phyloP scores from a whole-genome alignment of 2,888 invertebrate genomes.

The Caenorhabditis drosophilae region DNA sequence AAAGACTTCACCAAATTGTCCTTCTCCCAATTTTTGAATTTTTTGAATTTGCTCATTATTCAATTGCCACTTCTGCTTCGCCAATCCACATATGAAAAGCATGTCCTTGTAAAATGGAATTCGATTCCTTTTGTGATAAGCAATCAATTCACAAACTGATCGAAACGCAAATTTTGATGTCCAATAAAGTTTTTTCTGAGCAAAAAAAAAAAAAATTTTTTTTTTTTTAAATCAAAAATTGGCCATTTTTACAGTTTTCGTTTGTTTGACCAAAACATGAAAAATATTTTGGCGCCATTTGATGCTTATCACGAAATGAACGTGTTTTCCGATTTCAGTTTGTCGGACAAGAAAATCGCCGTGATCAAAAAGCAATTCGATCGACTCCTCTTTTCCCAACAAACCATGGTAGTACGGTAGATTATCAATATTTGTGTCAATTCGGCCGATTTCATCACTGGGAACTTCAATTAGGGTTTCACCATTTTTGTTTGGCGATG shows the following conservation, averaged over 20 bases:
- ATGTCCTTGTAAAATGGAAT: constrained; percentile 21
- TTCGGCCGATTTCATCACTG: constrained; percentile 38
- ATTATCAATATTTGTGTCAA: constrained; percentile 40
- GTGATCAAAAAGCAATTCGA: constrained; percentile 27
- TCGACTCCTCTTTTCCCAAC: constrained; percentile 37
- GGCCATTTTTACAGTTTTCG: constrained; percentile 30
- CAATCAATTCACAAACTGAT: constrained; percentile 42
- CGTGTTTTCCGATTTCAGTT: constrained; percentile 23
- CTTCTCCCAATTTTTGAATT: constrained; percentile 34
- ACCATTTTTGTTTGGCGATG: too few species aligned
- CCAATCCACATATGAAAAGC: constrained; percentile 15
- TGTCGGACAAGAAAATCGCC: constrained; percentile 49
- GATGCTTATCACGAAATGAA: constrained; percentile 39
- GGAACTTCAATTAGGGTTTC: constrained; percentile 15
- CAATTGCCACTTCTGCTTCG: constrained; percentile 39
- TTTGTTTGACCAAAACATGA: constrained; percentile 42
- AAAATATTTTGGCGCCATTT: constrained; percentile 12
- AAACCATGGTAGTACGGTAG: constrained; percentile 45
- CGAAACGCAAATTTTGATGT: constrained; percentile 44
- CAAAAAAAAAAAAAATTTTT: constrained; percentile 3
- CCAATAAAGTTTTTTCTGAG: constrained; percentile 48
- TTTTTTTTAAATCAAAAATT: too few species aligned
- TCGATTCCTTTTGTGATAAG: constrained; percentile 33
- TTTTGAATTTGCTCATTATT: constrained; percentile 43
- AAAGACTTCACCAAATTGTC: constrained; percentile 49